Evolutionary conservation across 2,797 vertebrate genomes (phyloP), one percentile per base, ranked within the genome.

Genomic region (Rallus crepitans): DNA sequence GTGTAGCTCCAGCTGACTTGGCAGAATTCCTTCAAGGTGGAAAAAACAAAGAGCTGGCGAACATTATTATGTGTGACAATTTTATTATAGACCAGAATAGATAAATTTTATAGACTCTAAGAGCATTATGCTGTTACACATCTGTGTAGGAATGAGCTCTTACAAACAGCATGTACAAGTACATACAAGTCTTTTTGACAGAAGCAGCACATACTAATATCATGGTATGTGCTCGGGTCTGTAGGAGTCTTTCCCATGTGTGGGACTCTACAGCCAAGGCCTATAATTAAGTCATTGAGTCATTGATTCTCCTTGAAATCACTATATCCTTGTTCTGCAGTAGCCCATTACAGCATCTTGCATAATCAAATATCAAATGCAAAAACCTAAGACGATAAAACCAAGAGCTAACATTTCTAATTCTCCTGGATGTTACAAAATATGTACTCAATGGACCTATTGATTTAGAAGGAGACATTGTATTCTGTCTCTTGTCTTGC

Each of bases 221-320:
- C 20, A 52, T 37, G 15, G 7, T 18, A 48, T 1, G 8, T 48
- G 21, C 42, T 79, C 12, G 14, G 47, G 37, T 72, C 33, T 39
- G 28, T 4, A 80, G 77, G 63, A 68, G 45, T 71, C 20, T 50
- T 25, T 79, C 21, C 16, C 11, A 4, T 53, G 6, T 63, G 17
- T 47, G 21, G 18, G 14, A 63, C 48, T 79, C 52, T 48, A 25
- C 28, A 79, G 39, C 24, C 7, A 63, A 57, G 37, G 42, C n/a
- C 30, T 42, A 30, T 1, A 3, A 60, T 15, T 77, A 76, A 83
- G 68, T 27, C 23, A 15, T 35, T 0, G 0, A 48, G 19, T n/a
- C n/a, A n/a, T n/a, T n/a, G n/a, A 75, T 53, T 82, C 57, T 61
- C 17, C 42, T 52, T 78, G 47, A 93, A 87, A 65, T 78, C 27